A percentile compares a stretch with the other conserved stretches of the same genome.
phyloP scores from a whole-genome alignment of 2,797 vertebrate genomes.

The Cetoscarus ocellatus region DNA sequence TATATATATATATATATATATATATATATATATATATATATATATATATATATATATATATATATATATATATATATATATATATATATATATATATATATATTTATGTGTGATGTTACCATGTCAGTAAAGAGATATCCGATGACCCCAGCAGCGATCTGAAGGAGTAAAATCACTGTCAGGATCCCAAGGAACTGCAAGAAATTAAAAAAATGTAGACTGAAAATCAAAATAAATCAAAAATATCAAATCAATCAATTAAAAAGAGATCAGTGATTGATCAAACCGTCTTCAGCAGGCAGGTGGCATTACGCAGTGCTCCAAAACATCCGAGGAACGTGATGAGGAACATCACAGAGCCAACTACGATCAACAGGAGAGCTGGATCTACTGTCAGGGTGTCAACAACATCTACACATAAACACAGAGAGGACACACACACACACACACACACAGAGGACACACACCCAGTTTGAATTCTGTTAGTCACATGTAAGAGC shows the following conservation, averaged over 20 bases:
- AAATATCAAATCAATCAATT: too few relatives aligned
- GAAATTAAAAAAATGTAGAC: neutral
- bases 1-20: too few relatives aligned
- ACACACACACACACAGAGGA: neutral
- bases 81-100: too few relatives aligned
- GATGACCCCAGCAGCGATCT: conserved; percentile 79
- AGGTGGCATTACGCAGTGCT: conserved; percentile 79
- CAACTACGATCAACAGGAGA: conserved; percentile 81
- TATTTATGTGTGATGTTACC: conserved; percentile 72
- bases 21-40: too few relatives aligned
- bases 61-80: too few relatives aligned
- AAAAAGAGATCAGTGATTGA: neutral
- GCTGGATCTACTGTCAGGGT: conserved; percentile 85
- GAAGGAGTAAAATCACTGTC: conserved; percentile 79
- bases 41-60: too few relatives aligned
- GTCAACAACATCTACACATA: conserved; percentile 84
- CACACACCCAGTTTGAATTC: neutral
- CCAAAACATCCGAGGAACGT: conserved; percentile 87
- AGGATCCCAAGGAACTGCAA: conserved; percentile 85
- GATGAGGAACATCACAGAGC: conserved; percentile 83
- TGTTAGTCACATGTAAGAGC: neutral
- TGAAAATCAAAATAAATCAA: neutral
- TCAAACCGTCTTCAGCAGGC: conserved; percentile 79
- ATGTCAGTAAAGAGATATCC: conserved; percentile 85
- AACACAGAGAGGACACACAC: too few relatives aligned